Base-by-base conservation (phyloP, 2,888 invertebrate genomes). In the Temnothorax ravouxi region DNA sequence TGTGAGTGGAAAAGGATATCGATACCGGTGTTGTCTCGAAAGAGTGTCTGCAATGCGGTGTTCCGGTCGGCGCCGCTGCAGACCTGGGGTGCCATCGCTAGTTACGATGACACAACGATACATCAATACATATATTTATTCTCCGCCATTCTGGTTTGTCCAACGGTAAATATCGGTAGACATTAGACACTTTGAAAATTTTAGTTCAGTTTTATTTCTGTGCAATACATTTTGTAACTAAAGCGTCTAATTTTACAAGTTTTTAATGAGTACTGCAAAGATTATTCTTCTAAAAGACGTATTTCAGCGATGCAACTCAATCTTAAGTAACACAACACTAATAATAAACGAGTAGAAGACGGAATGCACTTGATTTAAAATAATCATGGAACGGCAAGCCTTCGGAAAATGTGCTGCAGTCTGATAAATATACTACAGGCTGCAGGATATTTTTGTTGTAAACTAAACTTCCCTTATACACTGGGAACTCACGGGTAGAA, bases 31-130 rank as follows among this genome's bases (percentile, higher is more conserved):
- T 71, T 77, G 41, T 59, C 76, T 76, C 61, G n/a, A 67, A 74
- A 74, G 61, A 25, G 74, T 25, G 44, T 54, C 79, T 80, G 83
- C 79, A 84, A 85, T 84, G 85, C 85, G 84, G 75, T 54, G 67
- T 79, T 84, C 29, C 62, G 75, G 54, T 15, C 61, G 47, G 52
- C 75, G 61, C 62, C 62, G 18, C 13, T 66, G 76, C 52, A 52
- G 25, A 64, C 9, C 6, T 13, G 41, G 41, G 25, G 18, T 67
- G 69, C 71, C 71, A 47, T 69, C 52, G 25, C 29, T n/a, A 13
- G 41, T 62, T 69, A 61, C 76, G 29, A n/a, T n/a, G n/a, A 66
- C 21, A 50, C 25, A 54, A 44, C 25, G 41, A 41, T 41, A 44
- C 13, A 21, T 67, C 56, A 29, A 75, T 61, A 47, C n/a, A 15